Percentiles rank a stretch among this genome's conserved stretches.
phyloP scores from a whole-genome alignment of 2,113 vertebrate species.

The Lophura nycthemera region DNA sequence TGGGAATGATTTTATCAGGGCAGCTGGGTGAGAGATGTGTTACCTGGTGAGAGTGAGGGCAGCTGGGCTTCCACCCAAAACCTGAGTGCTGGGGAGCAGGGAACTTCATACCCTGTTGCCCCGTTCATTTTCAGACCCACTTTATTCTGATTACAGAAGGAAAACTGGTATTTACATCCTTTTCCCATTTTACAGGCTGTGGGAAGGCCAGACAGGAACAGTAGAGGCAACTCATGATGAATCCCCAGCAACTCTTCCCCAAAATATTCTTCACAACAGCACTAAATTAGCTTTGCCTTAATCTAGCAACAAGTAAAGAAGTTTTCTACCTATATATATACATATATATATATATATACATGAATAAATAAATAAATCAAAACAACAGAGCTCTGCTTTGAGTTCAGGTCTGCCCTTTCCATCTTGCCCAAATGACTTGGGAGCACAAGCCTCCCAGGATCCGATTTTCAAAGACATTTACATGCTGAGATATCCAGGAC shows the following conservation, averaged over 20 bases:
- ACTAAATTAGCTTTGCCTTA: not conserved
- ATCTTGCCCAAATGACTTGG: not conserved
- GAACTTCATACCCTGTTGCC: rapidly evolving
- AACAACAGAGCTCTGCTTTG: rapidly evolving
- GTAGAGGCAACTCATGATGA: rapidly evolving
- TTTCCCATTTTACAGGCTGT: not conserved
- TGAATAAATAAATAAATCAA: not conserved
- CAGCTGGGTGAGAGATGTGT: not conserved
- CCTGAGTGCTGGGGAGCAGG: not conserved
- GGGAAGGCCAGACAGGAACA: not conserved
- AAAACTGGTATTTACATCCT: not conserved
- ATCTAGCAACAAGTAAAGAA: not conserved
- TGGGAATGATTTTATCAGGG: not conserved
- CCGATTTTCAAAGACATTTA: not conserved
- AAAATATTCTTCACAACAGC: not conserved
- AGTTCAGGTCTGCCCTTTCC: not conserved
- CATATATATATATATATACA: not conserved
- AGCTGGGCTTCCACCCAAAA: not conserved
- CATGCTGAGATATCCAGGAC: not conserved
- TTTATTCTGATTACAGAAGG: not conserved
- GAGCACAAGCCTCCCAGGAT: not conserved
- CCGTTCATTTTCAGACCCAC: not conserved
- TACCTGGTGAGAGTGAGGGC: not conserved
- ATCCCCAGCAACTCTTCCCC: not conserved
- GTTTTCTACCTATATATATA: not conserved